A percentile compares a stretch with the other conserved stretches of the same genome.
phyloP scores from a whole-genome alignment of 2,113 vertebrate genomes.

The Notarius quadriscutis region DNA sequence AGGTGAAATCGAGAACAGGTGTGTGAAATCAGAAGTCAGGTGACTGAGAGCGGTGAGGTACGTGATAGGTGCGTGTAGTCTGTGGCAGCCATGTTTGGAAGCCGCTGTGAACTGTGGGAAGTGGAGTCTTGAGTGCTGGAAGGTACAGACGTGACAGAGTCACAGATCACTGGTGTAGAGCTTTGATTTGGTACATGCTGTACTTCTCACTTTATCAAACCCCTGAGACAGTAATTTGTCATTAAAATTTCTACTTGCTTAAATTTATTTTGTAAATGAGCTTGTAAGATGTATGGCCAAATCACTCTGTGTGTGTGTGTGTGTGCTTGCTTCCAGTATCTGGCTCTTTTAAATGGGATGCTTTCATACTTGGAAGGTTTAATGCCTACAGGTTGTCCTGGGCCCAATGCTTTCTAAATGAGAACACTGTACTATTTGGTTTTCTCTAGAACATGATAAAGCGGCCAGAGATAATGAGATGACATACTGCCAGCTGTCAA shows the following conservation, averaged over 20 bases:
- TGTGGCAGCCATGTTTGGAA: too few species aligned
- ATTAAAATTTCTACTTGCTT: background rate
- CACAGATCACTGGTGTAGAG: background rate
- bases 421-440: background rate
- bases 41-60: too few species aligned
- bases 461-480: too few species aligned
- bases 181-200: slow-evolving; percentile 3
- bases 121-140: too few species aligned
- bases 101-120: too few species aligned
- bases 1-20: too few species aligned
- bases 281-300: background rate
- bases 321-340: background rate
- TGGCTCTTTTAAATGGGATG: background rate
- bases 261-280: background rate
- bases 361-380: slow-evolving; percentile 2
- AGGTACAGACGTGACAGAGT: background rate
- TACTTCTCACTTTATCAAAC: background rate
- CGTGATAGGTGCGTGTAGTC: too few species aligned
- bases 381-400: background rate
- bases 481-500: background rate
- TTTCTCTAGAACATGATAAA: too few species aligned
- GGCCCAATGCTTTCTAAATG: background rate
- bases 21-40: too few species aligned
- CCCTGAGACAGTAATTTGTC: background rate
- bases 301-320: background rate